Evolutionary conservation across 2,888 invertebrate genomes (phyloP), one percentile per base, ranked within the genome.

Genomic region (Blomia tropicalis): DNA sequence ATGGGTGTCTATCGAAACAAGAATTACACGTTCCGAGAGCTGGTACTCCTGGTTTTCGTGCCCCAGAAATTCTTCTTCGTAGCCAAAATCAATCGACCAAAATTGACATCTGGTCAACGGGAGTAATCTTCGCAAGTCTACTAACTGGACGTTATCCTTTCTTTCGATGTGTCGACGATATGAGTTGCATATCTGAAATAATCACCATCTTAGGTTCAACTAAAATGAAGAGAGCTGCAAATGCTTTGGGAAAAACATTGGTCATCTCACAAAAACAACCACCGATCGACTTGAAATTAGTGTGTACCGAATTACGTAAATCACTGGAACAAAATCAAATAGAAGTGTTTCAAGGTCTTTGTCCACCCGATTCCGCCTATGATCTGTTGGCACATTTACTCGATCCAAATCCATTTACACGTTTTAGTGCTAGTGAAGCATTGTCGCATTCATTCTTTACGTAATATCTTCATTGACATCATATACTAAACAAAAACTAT

Each of bases 91-190:
- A 91, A 77, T 82, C 83, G 32, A 83, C 73, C 79, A 85, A 85
- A 65, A 85, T 91, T 67, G 91, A 91, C 76, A 79, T 87, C 70
- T 91, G 91, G 90, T 86, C 90, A 58, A 81, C 82, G 47, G 90
- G 90, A 63, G 83, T 90, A 58, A 87, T 90, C 69, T 80, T 90
- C 71, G 76, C 86, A 4, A 82, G 82, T 59, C 79, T 87, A 67
- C 77, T 90, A 41, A 83, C 84, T 69, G 82, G 82, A 44, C 82
- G 87, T 14, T 87, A 85, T 76, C 87, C 87, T 59, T 84, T 90
- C 74, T 86, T 90, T 73, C 82, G 84, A 69, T 85, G 87, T 25
- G 79, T 82, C 32, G 87, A 87, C 74, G 85, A 86, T 71, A 76
- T 81, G 66, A 79, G 83, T 36, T 87, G 87, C 63, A 76, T 90